phyloP scores from a whole-genome alignment of 2,113 vertebrate genomes.

The Hippocampus abdominalis region DNA sequence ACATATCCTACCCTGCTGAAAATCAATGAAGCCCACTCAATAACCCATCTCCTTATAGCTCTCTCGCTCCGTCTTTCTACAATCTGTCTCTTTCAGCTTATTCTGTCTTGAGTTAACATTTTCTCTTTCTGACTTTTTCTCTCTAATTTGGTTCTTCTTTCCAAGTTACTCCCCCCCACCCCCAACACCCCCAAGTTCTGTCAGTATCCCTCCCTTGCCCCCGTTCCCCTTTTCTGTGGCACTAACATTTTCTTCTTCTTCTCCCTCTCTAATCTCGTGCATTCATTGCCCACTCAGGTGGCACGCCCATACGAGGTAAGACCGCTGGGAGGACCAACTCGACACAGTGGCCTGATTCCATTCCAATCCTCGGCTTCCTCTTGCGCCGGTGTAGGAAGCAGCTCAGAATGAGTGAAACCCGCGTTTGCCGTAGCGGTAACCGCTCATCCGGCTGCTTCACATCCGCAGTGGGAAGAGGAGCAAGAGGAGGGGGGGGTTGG shows the following conservation, averaged over 20 bases:
- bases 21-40: conserved; percentile 61
- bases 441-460: conserved; percentile 47
- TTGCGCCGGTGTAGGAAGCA: conserved; percentile 48
- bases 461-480: conserved; percentile 47
- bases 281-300: conserved; percentile 77
- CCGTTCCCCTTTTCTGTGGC: conserved; percentile 48
- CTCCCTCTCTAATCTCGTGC: conserved; percentile 75
- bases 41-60: conserved; percentile 59
- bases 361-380: conserved; percentile 57
- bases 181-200: conserved; percentile 4
- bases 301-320: conserved; percentile 77
- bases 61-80: conserved; percentile 51
- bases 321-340: conserved; percentile 70
- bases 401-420: conserved; percentile 43
- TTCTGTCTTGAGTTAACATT: conserved; percentile 39
- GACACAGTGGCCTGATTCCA: conserved; percentile 66
- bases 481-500: conserved; percentile 58
- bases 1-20: conserved; percentile 41
- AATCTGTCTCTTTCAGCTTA: conserved; percentile 48
- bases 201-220: conserved; percentile 37
- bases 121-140: conserved; percentile 52
- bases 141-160: conserved; percentile 59
- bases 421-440: conserved; percentile 39
- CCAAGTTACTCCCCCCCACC: conserved; percentile 37
- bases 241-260: conserved; percentile 77